These are phyloP conservation scores for Lepidurus arcticus DNA, from an alignment of 1,140 invertebrate genomes.

Conservation along the genomic window DNA sequence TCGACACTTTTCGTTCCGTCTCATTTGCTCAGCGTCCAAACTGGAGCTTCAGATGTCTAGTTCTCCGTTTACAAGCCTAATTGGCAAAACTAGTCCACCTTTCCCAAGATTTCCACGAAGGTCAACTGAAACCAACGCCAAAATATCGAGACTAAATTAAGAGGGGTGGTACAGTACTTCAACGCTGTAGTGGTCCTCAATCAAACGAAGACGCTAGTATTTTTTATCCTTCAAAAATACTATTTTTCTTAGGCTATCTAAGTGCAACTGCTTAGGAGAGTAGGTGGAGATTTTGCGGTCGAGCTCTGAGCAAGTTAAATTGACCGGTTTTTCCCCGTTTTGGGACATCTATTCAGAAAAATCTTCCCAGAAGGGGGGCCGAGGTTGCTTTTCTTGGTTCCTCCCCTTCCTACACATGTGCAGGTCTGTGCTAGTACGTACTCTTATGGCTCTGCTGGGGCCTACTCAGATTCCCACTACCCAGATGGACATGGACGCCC, in stretches of 20 bases:
- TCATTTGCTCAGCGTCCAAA: conserved; percentile 2
- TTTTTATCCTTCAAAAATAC: too few species aligned
- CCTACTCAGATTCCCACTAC: neutral
- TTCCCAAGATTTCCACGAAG: neutral
- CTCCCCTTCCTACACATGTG: neutral
- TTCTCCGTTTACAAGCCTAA: conserved; percentile 3
- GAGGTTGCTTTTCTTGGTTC: neutral
- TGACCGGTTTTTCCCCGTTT: neutral
- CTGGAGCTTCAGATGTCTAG: neutral
- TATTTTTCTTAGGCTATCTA: too few species aligned
- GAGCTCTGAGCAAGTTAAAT: too few species aligned
- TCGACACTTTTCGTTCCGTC: neutral
- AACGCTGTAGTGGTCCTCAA: too few species aligned
- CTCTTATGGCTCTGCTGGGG: neutral
- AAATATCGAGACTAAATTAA: neutral
- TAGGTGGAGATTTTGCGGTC: too few species aligned
- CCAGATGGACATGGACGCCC: conserved; percentile 7
- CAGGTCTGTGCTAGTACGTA: neutral
- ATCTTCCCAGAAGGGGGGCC: neutral
- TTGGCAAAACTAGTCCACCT: neutral
- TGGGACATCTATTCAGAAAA: neutral
- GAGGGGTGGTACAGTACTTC: too few species aligned
- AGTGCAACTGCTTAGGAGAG: too few species aligned
- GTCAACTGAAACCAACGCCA: neutral
- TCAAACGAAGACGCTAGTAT: too few species aligned